Evolutionary conservation across 2,888 invertebrate genomes (phyloP).

Genomic region (Drosophila acutilabella): DNA sequence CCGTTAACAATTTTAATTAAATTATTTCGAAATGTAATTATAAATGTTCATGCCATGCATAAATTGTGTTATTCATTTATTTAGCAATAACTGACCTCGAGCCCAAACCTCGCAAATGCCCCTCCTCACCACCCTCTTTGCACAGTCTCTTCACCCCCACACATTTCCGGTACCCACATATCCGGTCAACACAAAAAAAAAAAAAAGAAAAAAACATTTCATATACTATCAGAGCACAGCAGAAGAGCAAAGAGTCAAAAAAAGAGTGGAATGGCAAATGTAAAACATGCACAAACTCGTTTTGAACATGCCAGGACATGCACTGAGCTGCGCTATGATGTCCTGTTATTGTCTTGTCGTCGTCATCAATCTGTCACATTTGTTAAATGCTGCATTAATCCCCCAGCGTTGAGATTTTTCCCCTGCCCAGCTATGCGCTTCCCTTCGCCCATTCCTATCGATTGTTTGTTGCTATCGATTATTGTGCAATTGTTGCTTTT

Average conservation of each 20-base stretch:
- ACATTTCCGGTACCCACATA: neutral
- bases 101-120: neutral
- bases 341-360: slow-evolving; percentile 49
- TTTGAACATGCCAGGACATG: slow-evolving; percentile 28
- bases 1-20: slow-evolving; percentile 82
- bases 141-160: neutral
- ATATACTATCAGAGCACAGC: slow-evolving; percentile 63
- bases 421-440: neutral
- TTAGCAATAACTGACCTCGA: slow-evolving; percentile 44
- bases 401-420: slow-evolving; percentile 13
- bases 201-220: slow-evolving; percentile 51
- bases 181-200: slow-evolving; percentile 33
- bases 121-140: neutral
- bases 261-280: slow-evolving; percentile 24
- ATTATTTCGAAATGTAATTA: slow-evolving; percentile 82
- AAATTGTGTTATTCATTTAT: slow-evolving; percentile 78
- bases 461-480: neutral
- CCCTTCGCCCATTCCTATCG: neutral
- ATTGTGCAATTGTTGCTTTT: neutral
- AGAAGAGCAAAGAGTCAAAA: slow-evolving; percentile 2
- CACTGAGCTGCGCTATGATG: slow-evolving; percentile 23
- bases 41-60: slow-evolving; percentile 77
- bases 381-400: slow-evolving; percentile 76
- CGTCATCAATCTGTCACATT: slow-evolving; percentile 76
- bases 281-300: slow-evolving; percentile 8